These are phyloP conservation scores for Poecilia gillii DNA, from an alignment of 2,797 vertebrate genomes.

Conservation along the genomic window DNA sequence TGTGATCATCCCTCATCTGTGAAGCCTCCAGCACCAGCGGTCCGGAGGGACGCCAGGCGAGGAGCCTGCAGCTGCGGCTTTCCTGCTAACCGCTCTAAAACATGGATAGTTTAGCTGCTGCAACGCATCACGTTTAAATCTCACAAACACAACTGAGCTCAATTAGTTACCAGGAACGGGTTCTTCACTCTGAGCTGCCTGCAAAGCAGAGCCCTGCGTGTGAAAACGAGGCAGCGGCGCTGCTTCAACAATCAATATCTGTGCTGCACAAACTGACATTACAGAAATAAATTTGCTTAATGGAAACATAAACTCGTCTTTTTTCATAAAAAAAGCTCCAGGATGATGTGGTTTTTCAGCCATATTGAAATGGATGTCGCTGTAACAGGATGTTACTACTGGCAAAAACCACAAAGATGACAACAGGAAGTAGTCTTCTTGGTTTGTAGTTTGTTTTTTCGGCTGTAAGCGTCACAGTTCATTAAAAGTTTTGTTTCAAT, in stretches of 20 bases:
- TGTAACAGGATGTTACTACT: no score
- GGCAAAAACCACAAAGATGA: no score
- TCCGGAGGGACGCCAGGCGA: slow-evolving; percentile 52
- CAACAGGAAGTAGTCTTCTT: no score
- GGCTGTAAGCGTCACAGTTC: no score
- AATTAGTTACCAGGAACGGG: slow-evolving; percentile 39
- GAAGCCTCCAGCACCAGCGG: slow-evolving; percentile 58
- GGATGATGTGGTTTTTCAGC: no score
- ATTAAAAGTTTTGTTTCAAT: no score
- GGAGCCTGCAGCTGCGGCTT: slow-evolving; percentile 55
- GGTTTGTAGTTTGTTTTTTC: no score
- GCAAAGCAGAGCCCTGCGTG: neutral
- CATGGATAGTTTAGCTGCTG: slow-evolving; percentile 54
- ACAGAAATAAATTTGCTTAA: no score
- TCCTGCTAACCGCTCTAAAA: slow-evolving; percentile 59
- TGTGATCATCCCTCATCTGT: slow-evolving; percentile 74
- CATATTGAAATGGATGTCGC: no score
- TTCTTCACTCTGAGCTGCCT: slow-evolving; percentile 21
- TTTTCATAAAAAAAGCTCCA: no score
- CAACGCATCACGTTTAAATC: slow-evolving; percentile 34
- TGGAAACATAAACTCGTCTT: no score
- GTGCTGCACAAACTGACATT: no score
- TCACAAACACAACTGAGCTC: slow-evolving; percentile 33
- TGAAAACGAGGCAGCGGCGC: slow-evolving; percentile 3
- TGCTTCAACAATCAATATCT: neutral